Evolutionary conservation across 1,140 invertebrate species (phyloP).

Genomic region (Drosophila oshimai): DNA sequence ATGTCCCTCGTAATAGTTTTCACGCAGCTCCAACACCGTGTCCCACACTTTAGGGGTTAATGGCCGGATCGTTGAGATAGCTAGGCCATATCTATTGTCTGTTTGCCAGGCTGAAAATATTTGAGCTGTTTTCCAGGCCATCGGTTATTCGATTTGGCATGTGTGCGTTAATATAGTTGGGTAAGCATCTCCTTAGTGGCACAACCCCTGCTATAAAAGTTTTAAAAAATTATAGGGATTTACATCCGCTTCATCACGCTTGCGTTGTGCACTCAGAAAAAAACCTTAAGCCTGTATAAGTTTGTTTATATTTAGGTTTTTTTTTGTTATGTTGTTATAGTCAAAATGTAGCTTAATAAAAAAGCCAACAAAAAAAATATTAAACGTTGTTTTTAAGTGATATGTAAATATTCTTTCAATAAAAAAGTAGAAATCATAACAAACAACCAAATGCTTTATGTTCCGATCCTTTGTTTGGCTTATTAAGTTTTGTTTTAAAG

Average conservation of each 20-base stretch:
- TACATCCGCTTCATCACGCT: not conserved
- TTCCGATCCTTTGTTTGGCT: no score
- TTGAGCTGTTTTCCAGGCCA: slow-evolving; percentile 63
- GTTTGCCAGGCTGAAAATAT: slow-evolving; percentile 41
- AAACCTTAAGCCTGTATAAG: no score
- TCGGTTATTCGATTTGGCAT: slow-evolving; percentile 35
- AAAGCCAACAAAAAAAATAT: no score
- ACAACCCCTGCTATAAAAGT: slow-evolving; percentile 23
- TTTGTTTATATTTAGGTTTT: no score
- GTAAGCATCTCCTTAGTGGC: not conserved
- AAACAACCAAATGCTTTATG: no score
- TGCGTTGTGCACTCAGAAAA: not conserved
- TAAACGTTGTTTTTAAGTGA: no score
- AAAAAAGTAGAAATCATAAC: no score
- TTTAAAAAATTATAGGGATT: not conserved
- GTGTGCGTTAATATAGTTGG: slow-evolving; percentile 6
- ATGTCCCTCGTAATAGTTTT: slow-evolving; percentile 59
- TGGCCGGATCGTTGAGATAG: slow-evolving; percentile 29
- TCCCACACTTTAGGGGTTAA: slow-evolving; percentile 25
- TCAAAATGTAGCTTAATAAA: no score
- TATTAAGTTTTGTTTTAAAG: no score
- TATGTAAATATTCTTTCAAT: no score
- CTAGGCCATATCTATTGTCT: slow-evolving; percentile 14
- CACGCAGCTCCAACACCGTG: slow-evolving; percentile 1
- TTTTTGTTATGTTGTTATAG: no score